A percentile compares a stretch with the other conserved stretches of the same genome.
Conservation (phyloP, 1,140 invertebrate genomes). For the Drosophila chauvacae region DNA sequence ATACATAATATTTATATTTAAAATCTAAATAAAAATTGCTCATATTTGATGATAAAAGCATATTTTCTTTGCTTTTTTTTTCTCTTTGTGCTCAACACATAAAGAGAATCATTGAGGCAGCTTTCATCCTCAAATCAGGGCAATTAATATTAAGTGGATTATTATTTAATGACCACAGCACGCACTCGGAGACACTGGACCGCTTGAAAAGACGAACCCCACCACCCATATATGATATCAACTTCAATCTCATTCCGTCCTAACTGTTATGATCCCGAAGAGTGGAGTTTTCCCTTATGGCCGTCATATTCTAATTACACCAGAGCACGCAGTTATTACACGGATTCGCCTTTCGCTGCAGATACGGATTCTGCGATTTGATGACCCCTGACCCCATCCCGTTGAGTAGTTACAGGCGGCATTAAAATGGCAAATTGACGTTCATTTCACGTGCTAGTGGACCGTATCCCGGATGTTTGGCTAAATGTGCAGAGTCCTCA, state of each 20-base stretch:
- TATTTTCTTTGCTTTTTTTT: background rate
- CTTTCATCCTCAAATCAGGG: slow-evolving; percentile 66
- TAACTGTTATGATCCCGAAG: slow-evolving; percentile 72
- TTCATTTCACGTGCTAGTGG: slow-evolving; percentile 70
- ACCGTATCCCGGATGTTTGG: slow-evolving; percentile 51
- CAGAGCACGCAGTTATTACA: slow-evolving; percentile 75
- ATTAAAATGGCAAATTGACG: slow-evolving; percentile 75
- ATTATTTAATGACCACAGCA: slow-evolving; percentile 80
- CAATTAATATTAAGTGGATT: slow-evolving; percentile 84
- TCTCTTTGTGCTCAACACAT: background rate
- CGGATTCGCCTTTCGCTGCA: slow-evolving; percentile 36
- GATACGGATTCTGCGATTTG: slow-evolving; percentile 54
- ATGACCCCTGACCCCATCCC: slow-evolving; percentile 55
- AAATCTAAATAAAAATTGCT: background rate
- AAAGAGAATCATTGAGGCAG: slow-evolving; percentile 18
- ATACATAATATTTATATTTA: background rate
- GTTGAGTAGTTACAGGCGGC: slow-evolving; percentile 46
- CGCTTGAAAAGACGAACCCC: background rate
- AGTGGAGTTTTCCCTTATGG: slow-evolving; percentile 39
- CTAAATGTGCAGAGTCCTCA: slow-evolving; percentile 41
- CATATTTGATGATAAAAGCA: background rate
- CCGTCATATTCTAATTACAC: slow-evolving; percentile 80
- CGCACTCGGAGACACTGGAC: slow-evolving; percentile 51
- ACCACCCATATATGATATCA: slow-evolving; percentile 25
- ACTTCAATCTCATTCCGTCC: slow-evolving; percentile 63